Evolutionary conservation across 2,797 vertebrate genomes (phyloP).

Genomic region (Malacoctenus gilli): DNA sequence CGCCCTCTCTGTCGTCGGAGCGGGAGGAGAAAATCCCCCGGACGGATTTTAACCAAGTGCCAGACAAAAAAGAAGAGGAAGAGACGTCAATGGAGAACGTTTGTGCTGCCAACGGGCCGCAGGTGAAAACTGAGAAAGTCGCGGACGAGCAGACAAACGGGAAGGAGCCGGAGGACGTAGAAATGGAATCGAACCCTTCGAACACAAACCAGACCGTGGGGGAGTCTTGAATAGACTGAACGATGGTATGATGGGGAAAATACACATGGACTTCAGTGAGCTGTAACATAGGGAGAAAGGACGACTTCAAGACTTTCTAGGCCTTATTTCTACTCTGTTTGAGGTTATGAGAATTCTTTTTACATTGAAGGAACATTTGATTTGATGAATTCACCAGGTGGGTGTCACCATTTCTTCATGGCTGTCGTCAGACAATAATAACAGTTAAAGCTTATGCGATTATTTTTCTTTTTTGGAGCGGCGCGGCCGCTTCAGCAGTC

Average conservation of each 20-base stretch:
- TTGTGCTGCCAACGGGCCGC: slow-evolving; percentile 28
- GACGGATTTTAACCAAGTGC: slow-evolving; percentile 70
- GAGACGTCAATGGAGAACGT: slow-evolving; percentile 29
- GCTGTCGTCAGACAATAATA: slow-evolving; percentile 19
- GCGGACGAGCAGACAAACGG: slow-evolving; percentile 56
- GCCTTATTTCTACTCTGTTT: slow-evolving; percentile 73
- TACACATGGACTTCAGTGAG: slow-evolving; percentile 29
- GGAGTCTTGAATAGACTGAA: slow-evolving; percentile 52
- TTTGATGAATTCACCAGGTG: slow-evolving; percentile 26
- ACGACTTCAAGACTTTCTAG: slow-evolving; percentile 50
- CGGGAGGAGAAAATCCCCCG: slow-evolving; percentile 78
- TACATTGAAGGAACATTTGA: slow-evolving; percentile 48
- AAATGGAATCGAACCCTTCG: slow-evolving; percentile 53
- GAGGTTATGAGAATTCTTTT: slow-evolving; percentile 59
- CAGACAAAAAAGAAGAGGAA: slow-evolving; percentile 46
- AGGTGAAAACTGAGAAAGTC: slow-evolving; percentile 19
- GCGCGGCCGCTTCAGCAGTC: no score
- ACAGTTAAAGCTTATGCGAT: slow-evolving; percentile 3
- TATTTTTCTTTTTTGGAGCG: no score
- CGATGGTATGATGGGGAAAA: slow-evolving; percentile 15
- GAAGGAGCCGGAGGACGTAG: slow-evolving; percentile 63
- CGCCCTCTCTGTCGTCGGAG: slow-evolving; percentile 55
- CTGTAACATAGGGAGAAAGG: slow-evolving; percentile 55
- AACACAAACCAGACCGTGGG: slow-evolving; percentile 42
- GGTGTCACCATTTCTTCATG: slow-evolving; percentile 24